Evolutionary conservation across 1,140 invertebrate species (phyloP), one percentile per base, ranked within the genome.

Genomic region (Bombus sylvicola): DNA sequence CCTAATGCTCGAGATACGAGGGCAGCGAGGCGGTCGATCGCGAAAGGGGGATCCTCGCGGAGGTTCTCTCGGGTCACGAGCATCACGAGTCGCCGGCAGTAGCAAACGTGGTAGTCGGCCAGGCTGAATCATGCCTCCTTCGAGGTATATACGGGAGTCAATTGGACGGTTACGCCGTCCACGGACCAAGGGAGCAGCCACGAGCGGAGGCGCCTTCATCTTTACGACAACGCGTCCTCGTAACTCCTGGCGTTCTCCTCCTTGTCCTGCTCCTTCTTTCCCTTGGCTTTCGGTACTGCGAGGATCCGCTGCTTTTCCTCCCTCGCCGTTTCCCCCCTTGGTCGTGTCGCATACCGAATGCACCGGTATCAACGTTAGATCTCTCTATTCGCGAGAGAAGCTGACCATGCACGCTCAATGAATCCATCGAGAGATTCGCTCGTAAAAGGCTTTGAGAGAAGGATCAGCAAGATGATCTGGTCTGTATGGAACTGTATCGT

Each of bases 91-190:
- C 77, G 79, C 59, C 88, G 86, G 88, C 83, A 66, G 89, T 90
- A 90, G 89, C 89, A 80, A 88, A 74, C 85, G 86, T 90, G 88
- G 89, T 90, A 90, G 89, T 90, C 89, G 83, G 59, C 79, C 86
- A 53, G 80, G 83, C 73, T 90, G 89, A 90, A 90, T 90, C 89
- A 90, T 90, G 89, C 89, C 81, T 86, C 81, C 86, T 83, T 57
- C 83, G 77, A 73, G 73, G 87, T 90, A 90, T 89, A 89, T 84
- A 90, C 89, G 80, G 89, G 89, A 90, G 89, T 90, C 89, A 90
- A 90, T 90, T 90, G 89, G 89, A 90, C 83, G 89, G 86, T 90
- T 90, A 90, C 86, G 89, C 72, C 87, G 88, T 90, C 85, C 88
- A 84, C 72, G 85, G 71, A 90, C 83, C 77, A 86, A 90, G 87